Evolutionary conservation across 2,797 vertebrate species (phyloP).

Genomic region (Peromyscus melanophrys): DNA sequence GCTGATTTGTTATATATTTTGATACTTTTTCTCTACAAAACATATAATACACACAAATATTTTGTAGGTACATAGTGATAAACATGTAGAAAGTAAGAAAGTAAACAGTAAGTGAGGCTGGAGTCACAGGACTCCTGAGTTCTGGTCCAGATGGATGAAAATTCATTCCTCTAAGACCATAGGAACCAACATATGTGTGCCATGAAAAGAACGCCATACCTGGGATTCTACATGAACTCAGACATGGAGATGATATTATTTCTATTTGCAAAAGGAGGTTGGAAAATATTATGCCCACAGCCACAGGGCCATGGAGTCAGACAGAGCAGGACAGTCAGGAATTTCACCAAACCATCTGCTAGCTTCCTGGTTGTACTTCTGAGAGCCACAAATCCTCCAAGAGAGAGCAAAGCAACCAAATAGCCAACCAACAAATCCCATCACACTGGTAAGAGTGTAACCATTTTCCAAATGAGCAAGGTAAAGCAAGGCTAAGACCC

Average conservation of each 20-base stretch:
- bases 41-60: background rate
- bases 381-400: background rate
- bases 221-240: background rate
- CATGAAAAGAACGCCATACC: background rate
- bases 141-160: background rate
- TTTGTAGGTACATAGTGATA: background rate
- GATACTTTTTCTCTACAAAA: background rate
- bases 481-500: slow-evolving; percentile 12
- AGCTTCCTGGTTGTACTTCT: background rate
- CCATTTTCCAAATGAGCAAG: background rate
- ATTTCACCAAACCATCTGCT: background rate
- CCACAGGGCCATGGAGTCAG: background rate
- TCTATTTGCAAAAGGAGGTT: background rate
- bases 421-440: background rate
- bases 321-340: background rate
- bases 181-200: background rate
- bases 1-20: slow-evolving; percentile 11
- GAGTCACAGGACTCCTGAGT: background rate
- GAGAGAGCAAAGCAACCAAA: slow-evolving; percentile 16
- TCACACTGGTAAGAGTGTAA: background rate
- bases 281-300: background rate
- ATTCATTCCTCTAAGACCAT: background rate
- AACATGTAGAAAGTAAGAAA: slow-evolving; percentile 22
- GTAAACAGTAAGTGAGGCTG: background rate
- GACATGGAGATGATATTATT: background rate